A percentile compares a stretch with the other conserved stretches of the same genome.
Evolutionary conservation across 2,113 vertebrate species (phyloP).

Genomic region (Melanostigma gelatinosum): DNA sequence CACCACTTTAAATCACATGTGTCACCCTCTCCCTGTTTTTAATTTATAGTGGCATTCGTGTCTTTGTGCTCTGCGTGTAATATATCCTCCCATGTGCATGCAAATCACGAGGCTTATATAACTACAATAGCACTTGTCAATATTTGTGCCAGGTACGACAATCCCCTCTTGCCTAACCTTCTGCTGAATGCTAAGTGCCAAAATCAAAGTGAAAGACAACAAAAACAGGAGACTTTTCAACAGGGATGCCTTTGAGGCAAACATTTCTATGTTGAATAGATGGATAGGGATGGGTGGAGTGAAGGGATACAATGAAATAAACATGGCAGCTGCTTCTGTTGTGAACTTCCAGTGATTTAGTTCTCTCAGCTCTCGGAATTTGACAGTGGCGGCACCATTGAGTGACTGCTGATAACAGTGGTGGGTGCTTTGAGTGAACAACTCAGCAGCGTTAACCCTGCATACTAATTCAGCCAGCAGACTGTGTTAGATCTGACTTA

Average conservation of each 20-base stretch:
- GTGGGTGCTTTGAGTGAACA: constrained; percentile 62
- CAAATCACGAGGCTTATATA: constrained; percentile 52
- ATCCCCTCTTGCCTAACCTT: constrained; percentile 55
- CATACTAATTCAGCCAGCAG: constrained; percentile 72
- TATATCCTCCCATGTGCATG: constrained; percentile 50
- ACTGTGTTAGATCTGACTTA: constrained; percentile 21
- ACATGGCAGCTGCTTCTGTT: constrained; percentile 72
- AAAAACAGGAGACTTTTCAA: constrained; percentile 60
- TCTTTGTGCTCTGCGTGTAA: constrained; percentile 42
- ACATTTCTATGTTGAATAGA: constrained; percentile 64
- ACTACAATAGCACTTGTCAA: constrained; percentile 69
- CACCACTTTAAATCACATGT: constrained; percentile 26
- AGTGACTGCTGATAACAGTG: constrained; percentile 76
- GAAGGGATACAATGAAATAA: constrained; percentile 73
- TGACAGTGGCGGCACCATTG: constrained; percentile 69
- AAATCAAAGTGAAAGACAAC: constrained; percentile 64
- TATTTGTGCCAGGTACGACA: constrained; percentile 72
- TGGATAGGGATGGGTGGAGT: constrained; percentile 46
- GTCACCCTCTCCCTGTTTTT: constrained; percentile 25
- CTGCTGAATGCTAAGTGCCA: constrained; percentile 69
- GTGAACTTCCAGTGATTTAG: constrained; percentile 77
- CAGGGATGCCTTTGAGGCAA: constrained; percentile 67
- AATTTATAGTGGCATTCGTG: constrained; percentile 42
- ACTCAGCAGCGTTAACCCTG: constrained; percentile 55
- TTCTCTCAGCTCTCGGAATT: constrained; percentile 70